These are phyloP conservation scores for Magallana nippona DNA, from an alignment of 2,888 invertebrate genomes.

Conservation along the genomic window DNA sequence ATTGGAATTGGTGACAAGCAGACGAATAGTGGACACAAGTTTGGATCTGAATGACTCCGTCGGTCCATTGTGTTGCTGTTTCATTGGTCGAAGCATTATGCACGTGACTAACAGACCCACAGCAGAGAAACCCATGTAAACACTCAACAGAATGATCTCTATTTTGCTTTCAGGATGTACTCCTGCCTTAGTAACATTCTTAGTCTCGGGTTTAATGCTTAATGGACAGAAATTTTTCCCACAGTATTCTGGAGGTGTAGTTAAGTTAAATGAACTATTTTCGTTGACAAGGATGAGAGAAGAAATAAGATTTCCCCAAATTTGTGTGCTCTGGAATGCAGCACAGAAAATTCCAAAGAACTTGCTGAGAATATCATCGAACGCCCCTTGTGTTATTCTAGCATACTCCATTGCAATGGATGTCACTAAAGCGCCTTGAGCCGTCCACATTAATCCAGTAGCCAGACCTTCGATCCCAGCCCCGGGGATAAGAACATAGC, in stretches of 20 bases:
- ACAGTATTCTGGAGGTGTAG: constrained; percentile 52
- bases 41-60: constrained; percentile 49
- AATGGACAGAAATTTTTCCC: constrained; percentile 62
- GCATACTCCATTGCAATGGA: constrained; percentile 61
- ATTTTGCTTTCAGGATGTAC: constrained; percentile 50
- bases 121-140: constrained; percentile 60
- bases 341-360: constrained; percentile 66
- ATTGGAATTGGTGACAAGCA: constrained; percentile 58
- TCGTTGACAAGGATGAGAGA: constrained; percentile 53
- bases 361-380: constrained; percentile 60
- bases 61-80: constrained; percentile 48
- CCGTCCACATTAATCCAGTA: constrained; percentile 67
- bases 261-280: constrained; percentile 16
- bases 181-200: constrained; percentile 28
- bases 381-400: constrained; percentile 52
- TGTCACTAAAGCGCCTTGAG: constrained; percentile 65
- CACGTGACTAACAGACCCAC: constrained; percentile 61
- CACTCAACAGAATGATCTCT: constrained; percentile 58
- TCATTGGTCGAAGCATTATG: constrained; percentile 58
- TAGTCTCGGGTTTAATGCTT: constrained; percentile 39
- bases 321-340: constrained; percentile 66
- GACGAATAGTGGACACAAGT: constrained; percentile 56
- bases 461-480: constrained; percentile 62
- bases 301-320: constrained; percentile 64
- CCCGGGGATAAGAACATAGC: constrained; percentile 60